Evolutionary conservation across 2,113 vertebrate species (phyloP).

Genomic region (Oryzias celebensis): DNA sequence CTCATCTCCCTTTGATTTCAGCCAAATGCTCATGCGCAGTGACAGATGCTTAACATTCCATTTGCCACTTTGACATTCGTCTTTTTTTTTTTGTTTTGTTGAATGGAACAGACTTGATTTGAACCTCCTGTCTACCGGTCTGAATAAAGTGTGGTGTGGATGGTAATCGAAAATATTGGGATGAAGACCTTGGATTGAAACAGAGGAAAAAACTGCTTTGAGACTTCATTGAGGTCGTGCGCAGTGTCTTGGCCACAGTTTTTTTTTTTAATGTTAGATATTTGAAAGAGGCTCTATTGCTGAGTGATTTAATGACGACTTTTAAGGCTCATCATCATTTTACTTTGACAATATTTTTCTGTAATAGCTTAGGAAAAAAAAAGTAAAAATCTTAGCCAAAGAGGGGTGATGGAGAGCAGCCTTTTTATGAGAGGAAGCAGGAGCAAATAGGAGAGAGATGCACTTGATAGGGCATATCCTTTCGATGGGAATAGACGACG

Average conservation of each 20-base stretch:
- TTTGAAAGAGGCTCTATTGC: slow-evolving; percentile 38
- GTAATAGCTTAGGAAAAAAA: slow-evolving; percentile 44
- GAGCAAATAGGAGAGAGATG: slow-evolving; percentile 30
- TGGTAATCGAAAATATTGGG: slow-evolving; percentile 40
- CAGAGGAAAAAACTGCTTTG: slow-evolving; percentile 30
- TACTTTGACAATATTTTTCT: slow-evolving; percentile 52
- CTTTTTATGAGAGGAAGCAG: slow-evolving; percentile 53
- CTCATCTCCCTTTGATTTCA: slow-evolving; percentile 68
- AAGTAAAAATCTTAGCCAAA: slow-evolving; percentile 51
- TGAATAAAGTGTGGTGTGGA: slow-evolving; percentile 44
- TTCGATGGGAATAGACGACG: slow-evolving; percentile 37
- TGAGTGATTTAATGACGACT: slow-evolving; percentile 51
- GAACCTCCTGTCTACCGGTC: slow-evolving; percentile 47
- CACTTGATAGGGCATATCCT: slow-evolving; percentile 34
- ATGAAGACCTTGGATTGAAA: slow-evolving; percentile 22
- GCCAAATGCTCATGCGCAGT: slow-evolving; percentile 57
- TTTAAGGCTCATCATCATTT: slow-evolving; percentile 54
- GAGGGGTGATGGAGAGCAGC: slow-evolving; percentile 31
- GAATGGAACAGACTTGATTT: slow-evolving; percentile 61
- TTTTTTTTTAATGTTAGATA: slow-evolving; percentile 29
- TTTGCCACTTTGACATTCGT: slow-evolving; percentile 61
- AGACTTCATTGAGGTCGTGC: slow-evolving; percentile 17
- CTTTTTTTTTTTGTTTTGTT: slow-evolving; percentile 63
- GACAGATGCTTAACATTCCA: slow-evolving; percentile 67
- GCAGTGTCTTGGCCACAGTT: slow-evolving; percentile 23